phyloP scores from a whole-genome alignment of 2,888 invertebrate species.

The Noctua comes region DNA sequence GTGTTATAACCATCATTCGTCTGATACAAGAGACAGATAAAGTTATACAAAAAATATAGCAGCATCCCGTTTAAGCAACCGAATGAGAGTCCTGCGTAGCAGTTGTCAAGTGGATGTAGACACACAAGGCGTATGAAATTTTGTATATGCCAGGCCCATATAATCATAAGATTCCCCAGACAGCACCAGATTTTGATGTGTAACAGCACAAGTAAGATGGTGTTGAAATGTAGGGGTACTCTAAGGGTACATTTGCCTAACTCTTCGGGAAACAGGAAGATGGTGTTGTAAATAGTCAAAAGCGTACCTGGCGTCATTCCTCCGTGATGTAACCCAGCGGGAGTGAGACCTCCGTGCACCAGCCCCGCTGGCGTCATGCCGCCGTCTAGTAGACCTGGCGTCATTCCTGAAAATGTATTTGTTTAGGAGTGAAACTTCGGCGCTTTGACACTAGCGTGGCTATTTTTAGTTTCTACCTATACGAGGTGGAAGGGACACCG shows the following conservation, averaged over 20 bases:
- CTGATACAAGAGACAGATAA: not conserved
- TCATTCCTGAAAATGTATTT: slow-evolving; percentile 72
- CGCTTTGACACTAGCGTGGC: not conserved
- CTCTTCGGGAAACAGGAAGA: not conserved
- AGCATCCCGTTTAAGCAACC: not conserved
- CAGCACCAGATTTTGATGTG: not conserved
- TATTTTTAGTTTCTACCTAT: not conserved
- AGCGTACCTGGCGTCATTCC: slow-evolving; percentile 82
- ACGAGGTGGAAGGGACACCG: not conserved
- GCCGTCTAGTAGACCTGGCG: slow-evolving; percentile 79
- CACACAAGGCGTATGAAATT: not conserved
- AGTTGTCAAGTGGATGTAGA: not conserved
- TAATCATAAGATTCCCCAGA: not conserved
- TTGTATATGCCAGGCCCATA: not conserved
- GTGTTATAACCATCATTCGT: not conserved
- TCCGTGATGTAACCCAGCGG: slow-evolving; percentile 85
- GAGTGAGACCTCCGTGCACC: slow-evolving; percentile 85
- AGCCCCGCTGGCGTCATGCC: slow-evolving; percentile 80
- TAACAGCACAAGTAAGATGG: not conserved
- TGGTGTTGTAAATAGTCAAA: slow-evolving; percentile 4
- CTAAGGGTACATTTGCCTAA: not conserved
- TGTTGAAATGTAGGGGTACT: not conserved
- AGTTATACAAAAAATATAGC: not conserved
- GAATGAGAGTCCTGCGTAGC: not conserved
- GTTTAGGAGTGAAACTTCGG: not conserved